phyloP scores from a whole-genome alignment of 2,888 invertebrate genomes.

The Agrochola macilenta region DNA sequence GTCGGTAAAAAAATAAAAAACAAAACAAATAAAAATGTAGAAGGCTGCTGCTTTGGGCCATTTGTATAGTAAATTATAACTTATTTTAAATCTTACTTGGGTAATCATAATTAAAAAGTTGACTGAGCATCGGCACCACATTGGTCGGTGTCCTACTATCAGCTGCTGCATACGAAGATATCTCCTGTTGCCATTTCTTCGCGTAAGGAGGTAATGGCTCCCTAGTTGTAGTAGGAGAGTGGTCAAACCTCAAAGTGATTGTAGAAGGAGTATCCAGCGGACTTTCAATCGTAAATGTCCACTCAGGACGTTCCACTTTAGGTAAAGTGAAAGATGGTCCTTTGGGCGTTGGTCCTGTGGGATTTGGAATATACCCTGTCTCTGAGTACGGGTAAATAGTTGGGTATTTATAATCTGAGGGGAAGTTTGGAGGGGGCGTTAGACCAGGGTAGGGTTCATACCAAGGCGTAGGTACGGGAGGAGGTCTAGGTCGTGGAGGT shows the following conservation, averaged over 20 bases:
- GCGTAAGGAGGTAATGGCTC: not conserved
- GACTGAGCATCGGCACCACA: not conserved
- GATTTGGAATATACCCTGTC: not conserved
- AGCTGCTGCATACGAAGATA: no score
- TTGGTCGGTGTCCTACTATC: not conserved
- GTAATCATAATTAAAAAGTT: not conserved
- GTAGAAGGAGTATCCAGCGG: not conserved
- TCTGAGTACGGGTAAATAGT: not conserved
- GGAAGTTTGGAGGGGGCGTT: conserved; percentile 4
- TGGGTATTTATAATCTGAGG: not conserved
- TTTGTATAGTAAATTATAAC: not conserved
- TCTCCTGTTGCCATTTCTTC: not conserved
- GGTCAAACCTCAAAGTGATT: no score
- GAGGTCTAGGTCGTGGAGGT: not conserved
- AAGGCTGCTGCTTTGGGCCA: no score
- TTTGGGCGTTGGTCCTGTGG: conserved; percentile 7
- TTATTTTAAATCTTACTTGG: conserved; percentile 10
- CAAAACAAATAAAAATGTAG: no score
- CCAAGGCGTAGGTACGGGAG: not conserved
- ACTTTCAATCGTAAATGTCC: no score
- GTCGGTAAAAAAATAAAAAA: no score
- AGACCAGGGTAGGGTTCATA: not conserved
- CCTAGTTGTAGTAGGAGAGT: no score
- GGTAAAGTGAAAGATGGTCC: not conserved
- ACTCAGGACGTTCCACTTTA: not conserved